Evolutionary conservation across 2,888 invertebrate species (phyloP).

Genomic region (Anagyrus pseudococci): DNA sequence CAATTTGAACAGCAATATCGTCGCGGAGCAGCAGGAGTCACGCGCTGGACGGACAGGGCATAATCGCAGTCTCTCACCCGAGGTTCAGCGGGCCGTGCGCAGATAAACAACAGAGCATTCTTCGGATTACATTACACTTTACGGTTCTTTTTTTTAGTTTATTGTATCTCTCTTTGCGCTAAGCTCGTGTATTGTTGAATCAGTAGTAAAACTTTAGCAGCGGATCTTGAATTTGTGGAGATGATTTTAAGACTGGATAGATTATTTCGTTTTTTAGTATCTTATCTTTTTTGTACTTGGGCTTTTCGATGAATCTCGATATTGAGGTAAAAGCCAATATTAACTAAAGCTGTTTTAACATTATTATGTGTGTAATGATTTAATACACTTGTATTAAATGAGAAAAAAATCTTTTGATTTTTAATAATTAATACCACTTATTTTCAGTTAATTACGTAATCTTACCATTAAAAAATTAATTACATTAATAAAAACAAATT

Average conservation of each 20-base stretch:
- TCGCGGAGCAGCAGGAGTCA: constrained; percentile 15
- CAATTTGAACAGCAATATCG: constrained; percentile 28
- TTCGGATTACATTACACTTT: constrained; percentile 23
- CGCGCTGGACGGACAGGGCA: constrained; percentile 11
- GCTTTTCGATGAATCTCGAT: constrained; percentile 5
- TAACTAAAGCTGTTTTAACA: background rate
- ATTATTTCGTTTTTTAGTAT: constrained; percentile 4
- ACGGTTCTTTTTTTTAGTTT: constrained; percentile 27
- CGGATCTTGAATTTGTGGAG: constrained; percentile 33
- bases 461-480: background rate
- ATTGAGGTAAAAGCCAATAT: constrained; percentile 4
- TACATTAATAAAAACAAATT: too few species aligned
- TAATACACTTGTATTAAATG: background rate
- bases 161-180: constrained; percentile 23
- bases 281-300: constrained; percentile 9
- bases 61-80: constrained; percentile 32
- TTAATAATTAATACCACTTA: too few species aligned
- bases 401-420: too few species aligned
- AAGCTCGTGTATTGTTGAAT: constrained; percentile 31
- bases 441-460: too few species aligned
- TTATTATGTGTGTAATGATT: too few species aligned
- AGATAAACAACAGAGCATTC: constrained; percentile 38
- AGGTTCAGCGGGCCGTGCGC: constrained; percentile 29
- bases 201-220: constrained; percentile 32
- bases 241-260: constrained; percentile 35